Conservation (phyloP, 2,888 invertebrate species). For the Diarsia brunnea region DNA sequence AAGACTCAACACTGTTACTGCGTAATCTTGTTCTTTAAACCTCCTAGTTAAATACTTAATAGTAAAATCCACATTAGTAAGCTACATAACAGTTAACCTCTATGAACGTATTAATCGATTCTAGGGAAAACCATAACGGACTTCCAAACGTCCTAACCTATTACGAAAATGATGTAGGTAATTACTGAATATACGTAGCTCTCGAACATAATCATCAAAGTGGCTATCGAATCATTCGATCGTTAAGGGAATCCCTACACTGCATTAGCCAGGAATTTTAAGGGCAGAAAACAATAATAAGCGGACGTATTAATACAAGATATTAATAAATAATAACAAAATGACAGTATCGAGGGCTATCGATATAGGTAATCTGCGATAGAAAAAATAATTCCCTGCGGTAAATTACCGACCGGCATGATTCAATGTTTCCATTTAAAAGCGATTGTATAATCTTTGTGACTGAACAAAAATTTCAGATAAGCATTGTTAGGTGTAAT, state of each 20-base stretch:
- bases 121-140: constrained; percentile 17
- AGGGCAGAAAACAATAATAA: constrained; percentile 4
- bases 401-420: constrained; percentile 40
- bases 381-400: constrained; percentile 11
- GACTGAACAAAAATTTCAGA: constrained; percentile 10
- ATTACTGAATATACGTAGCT: neutral
- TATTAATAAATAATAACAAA: neutral
- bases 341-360: neutral
- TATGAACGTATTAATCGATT: constrained; percentile 11
- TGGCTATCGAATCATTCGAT: constrained; percentile 28
- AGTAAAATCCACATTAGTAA: neutral
- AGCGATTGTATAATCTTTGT: constrained; percentile 22
- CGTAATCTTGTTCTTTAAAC: neutral
- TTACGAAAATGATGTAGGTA: constrained; percentile 30
- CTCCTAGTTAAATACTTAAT: neutral
- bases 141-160: neutral
- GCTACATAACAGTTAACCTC: constrained; percentile 7
- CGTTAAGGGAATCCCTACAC: constrained; percentile 28
- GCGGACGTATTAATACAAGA: neutral
- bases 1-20: neutral
- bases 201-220: neutral
- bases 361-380: constrained; percentile 11
- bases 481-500: constrained; percentile 23
- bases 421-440: constrained; percentile 18
- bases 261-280: constrained; percentile 2